Conservation (phyloP, 2,888 invertebrate species). For the Eulithis prunata region DNA sequence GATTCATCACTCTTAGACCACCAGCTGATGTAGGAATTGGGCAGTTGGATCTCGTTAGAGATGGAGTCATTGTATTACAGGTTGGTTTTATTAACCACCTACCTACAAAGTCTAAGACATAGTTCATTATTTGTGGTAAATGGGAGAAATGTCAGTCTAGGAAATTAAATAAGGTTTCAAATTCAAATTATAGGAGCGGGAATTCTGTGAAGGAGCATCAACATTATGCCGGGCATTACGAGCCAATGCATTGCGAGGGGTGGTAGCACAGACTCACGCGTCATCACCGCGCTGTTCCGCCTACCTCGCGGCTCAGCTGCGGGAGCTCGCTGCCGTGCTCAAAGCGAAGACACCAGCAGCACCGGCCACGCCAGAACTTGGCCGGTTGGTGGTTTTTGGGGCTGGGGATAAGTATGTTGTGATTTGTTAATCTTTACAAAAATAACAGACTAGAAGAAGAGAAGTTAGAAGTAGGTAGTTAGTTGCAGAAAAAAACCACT, state of each 20-base stretch:
- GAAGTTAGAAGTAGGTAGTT: too few relatives aligned
- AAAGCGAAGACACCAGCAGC: slow-evolving; percentile 65
- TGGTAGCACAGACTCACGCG: slow-evolving; percentile 91
- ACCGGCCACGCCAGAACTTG: slow-evolving; percentile 71
- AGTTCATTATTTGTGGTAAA: background rate
- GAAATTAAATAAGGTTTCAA: background rate
- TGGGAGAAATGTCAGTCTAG: background rate
- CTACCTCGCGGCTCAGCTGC: slow-evolving; percentile 87
- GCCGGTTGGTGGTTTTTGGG: slow-evolving; percentile 76
- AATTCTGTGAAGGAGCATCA: slow-evolving; percentile 92
- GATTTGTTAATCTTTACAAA: background rate
- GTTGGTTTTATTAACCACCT: slow-evolving; percentile 46
- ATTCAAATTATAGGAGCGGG: slow-evolving; percentile 86
- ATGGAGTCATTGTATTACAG: slow-evolving; percentile 78
- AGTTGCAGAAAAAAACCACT: too few relatives aligned
- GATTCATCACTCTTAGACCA: slow-evolving; percentile 81
- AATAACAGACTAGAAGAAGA: background rate
- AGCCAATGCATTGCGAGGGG: slow-evolving; percentile 87
- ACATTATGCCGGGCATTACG: slow-evolving; percentile 88
- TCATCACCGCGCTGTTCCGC: slow-evolving; percentile 91
- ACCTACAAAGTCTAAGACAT: background rate
- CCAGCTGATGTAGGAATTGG: slow-evolving; percentile 64
- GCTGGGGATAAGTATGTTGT: slow-evolving; percentile 74
- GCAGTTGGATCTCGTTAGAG: slow-evolving; percentile 69
- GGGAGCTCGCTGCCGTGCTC: slow-evolving; percentile 70